Conservation (phyloP, 2,113 vertebrate species). For the Chamaea fasciata region DNA sequence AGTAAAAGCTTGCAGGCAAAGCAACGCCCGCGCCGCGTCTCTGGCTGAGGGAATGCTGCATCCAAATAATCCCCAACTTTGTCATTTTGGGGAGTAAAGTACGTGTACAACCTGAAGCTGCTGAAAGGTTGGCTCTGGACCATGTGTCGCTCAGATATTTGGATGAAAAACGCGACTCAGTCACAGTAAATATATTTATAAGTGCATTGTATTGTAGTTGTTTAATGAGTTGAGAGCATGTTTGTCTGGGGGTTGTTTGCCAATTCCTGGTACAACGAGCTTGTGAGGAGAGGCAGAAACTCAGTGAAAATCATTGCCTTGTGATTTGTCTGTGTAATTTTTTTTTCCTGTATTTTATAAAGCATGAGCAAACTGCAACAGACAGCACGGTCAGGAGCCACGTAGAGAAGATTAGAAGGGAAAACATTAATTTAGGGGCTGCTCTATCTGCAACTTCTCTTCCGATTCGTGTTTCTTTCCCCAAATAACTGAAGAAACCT, state of each 20-base stretch:
- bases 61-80: constrained; percentile 16
- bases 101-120: neutral
- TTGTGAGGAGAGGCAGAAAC: neutral
- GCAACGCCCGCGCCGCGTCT: neutral
- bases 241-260: neutral
- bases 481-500: neutral
- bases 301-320: constrained; percentile 2
- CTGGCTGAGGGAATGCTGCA: neutral
- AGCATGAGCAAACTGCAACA: neutral
- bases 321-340: neutral
- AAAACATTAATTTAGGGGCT: constrained; percentile 10
- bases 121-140: neutral
- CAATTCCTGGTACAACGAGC: neutral
- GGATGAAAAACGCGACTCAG: neutral
- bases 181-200: neutral
- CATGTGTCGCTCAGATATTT: neutral
- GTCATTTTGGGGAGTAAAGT: neutral
- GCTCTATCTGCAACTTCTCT: neutral
- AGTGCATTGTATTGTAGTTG: neutral
- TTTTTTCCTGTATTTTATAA: neutral
- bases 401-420: neutral
- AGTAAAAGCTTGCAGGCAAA: neutral
- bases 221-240: neutral
- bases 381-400: neutral
- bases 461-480: neutral